Conservation (phyloP, 2,797 vertebrate genomes). For the Spinibarbus caldwelli region DNA sequence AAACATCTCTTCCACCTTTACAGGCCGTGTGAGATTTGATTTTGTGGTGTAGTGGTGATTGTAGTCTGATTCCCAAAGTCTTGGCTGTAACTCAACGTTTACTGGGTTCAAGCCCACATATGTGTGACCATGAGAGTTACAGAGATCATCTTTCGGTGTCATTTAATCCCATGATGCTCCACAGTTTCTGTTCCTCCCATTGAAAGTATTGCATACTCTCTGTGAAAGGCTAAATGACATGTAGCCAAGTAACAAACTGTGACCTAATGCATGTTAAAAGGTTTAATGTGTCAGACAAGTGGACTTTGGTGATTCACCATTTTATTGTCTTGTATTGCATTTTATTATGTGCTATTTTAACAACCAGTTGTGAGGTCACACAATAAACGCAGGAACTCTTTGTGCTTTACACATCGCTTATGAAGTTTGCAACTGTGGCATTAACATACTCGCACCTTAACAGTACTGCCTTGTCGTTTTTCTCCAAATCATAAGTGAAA, state of each 20-base stretch:
- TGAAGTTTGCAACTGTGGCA: background rate
- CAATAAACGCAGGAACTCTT: background rate
- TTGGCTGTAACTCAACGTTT: background rate
- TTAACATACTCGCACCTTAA: background rate
- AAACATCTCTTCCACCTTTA: background rate
- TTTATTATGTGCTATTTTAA: background rate
- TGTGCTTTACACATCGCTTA: background rate
- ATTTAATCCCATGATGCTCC: background rate
- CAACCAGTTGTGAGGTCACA: background rate
- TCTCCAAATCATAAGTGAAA: background rate
- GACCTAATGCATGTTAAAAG: background rate
- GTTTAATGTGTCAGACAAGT: background rate
- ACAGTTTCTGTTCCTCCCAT: background rate
- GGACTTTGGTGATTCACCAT: background rate
- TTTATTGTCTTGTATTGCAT: background rate
- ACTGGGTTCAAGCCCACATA: background rate
- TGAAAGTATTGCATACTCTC: background rate
- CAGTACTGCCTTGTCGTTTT: background rate
- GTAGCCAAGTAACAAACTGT: slow-evolving; percentile 6
- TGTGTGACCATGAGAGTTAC: background rate
- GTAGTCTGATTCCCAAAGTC: background rate
- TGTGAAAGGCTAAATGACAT: background rate
- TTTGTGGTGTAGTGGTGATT: background rate
- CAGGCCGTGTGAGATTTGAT: background rate
- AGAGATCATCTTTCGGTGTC: background rate